Percentiles rank a stretch among this genome's conserved stretches.
Evolutionary conservation across 2,113 vertebrate genomes (phyloP).

Genomic region (Tinamus guttatus): DNA sequence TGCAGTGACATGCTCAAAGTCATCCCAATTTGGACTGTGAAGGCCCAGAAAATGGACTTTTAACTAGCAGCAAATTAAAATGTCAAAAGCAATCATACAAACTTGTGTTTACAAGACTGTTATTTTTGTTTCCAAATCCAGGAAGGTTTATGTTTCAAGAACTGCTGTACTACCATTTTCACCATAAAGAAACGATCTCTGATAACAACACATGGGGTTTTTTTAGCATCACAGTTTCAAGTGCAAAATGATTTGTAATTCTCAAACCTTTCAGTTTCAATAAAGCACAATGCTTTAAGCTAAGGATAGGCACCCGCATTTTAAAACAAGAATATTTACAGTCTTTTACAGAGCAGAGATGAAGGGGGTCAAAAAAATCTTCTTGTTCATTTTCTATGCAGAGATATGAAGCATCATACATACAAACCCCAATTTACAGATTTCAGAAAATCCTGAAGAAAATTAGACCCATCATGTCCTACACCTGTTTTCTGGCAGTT

Average conservation of each 20-base stretch:
- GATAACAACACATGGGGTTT: not conserved
- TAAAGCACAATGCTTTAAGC: not conserved
- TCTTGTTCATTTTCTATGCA: not conserved
- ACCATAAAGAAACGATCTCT: not conserved
- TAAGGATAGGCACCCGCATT: not conserved
- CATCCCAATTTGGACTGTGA: constrained; percentile 61
- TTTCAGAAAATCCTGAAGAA: not conserved
- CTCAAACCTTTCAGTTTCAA: constrained; percentile 2
- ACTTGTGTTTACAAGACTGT: constrained; percentile 61
- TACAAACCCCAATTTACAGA: not conserved
- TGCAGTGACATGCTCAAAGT: constrained; percentile 26
- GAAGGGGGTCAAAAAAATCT: not conserved
- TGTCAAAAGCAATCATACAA: constrained; percentile 74
- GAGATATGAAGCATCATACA: not conserved
- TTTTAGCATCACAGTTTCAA: constrained; percentile 37
- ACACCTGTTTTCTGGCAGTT: not conserved
- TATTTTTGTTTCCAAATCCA: constrained; percentile 51
- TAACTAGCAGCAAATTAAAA: constrained; percentile 74
- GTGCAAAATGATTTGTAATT: constrained; percentile 28
- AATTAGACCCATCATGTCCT: not conserved
- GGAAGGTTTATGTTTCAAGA: constrained; percentile 31
- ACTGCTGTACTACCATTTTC: constrained; percentile 34
- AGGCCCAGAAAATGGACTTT: constrained; percentile 69
- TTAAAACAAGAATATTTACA: not conserved
- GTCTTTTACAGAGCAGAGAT: not conserved